Evolutionary conservation across 2,797 vertebrate species (phyloP).

Genomic region (Emys orbicularis): DNA sequence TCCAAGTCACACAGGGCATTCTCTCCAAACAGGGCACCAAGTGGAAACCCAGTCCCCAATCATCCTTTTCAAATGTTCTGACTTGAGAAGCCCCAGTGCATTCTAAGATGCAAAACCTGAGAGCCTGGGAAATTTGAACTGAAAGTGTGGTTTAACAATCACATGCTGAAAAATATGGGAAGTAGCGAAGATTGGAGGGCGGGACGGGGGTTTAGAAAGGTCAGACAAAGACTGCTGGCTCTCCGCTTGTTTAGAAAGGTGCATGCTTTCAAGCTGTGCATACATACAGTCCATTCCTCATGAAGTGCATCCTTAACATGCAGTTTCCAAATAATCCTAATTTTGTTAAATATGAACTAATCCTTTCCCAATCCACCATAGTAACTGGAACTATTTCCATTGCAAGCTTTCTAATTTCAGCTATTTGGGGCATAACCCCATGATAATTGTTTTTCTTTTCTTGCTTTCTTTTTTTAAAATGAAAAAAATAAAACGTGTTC

Average conservation of each 20-base stretch:
- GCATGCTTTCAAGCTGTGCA: neutral
- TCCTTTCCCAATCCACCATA: neutral
- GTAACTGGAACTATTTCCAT: neutral
- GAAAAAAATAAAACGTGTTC: neutral
- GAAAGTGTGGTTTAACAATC: neutral
- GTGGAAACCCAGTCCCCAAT: neutral
- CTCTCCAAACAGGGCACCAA: neutral
- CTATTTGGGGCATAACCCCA: neutral
- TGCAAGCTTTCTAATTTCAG: neutral
- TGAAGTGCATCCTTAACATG: neutral
- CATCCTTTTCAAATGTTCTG: conserved; percentile 4
- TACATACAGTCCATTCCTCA: neutral
- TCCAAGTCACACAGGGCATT: neutral
- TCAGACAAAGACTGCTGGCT: neutral
- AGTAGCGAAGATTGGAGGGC: neutral
- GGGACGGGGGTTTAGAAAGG: neutral
- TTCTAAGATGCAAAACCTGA: neutral
- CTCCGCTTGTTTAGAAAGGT: neutral
- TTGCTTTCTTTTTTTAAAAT: neutral
- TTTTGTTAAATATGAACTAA: neutral
- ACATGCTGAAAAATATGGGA: neutral
- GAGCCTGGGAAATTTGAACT: neutral
- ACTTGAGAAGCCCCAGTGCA: neutral
- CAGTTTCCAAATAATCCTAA: neutral
- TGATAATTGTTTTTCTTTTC: neutral